phyloP scores from a whole-genome alignment of 2,888 invertebrate species.

The Luffia ferchaultella region DNA sequence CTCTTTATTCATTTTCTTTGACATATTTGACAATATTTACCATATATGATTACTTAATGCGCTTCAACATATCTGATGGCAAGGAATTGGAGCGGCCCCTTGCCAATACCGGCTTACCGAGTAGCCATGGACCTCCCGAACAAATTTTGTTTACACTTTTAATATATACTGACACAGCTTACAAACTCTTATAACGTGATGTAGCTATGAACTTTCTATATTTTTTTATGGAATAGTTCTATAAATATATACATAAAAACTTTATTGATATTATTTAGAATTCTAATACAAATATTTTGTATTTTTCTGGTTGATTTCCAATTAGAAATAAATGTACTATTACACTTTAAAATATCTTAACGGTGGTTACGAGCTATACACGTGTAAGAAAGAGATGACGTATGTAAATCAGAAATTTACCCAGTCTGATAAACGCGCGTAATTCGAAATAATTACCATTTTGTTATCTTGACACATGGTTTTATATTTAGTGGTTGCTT shows the following conservation, averaged over 20 bases:
- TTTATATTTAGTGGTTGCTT: no score
- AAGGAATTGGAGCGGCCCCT: conserved; percentile 51
- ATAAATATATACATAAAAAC: not conserved
- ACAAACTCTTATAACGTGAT: conserved; percentile 41
- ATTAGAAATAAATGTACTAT: no score
- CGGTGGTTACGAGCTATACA: conserved; percentile 8
- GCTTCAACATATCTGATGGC: conserved; percentile 53
- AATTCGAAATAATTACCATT: not conserved
- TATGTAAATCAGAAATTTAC: no score
- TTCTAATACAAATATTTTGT: no score
- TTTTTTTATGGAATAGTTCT: conserved; percentile 13
- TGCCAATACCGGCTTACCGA: conserved; percentile 49
- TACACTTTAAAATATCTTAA: no score
- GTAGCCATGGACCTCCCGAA: conserved; percentile 56
- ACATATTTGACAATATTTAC: conserved; percentile 51
- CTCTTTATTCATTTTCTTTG: conserved; percentile 55
- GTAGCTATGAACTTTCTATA: conserved; percentile 25
- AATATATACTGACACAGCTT: conserved; percentile 18
- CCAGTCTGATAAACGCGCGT: not conserved
- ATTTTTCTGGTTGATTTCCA: no score
- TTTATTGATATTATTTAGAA: no score
- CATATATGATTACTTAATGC: conserved; percentile 48
- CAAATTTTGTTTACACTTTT: accelerated
- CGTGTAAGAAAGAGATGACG: conserved; percentile 6
- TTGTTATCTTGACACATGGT: no score